Base-by-base conservation (phyloP, 2,888 invertebrate genomes). In the Beris morrisii region DNA sequence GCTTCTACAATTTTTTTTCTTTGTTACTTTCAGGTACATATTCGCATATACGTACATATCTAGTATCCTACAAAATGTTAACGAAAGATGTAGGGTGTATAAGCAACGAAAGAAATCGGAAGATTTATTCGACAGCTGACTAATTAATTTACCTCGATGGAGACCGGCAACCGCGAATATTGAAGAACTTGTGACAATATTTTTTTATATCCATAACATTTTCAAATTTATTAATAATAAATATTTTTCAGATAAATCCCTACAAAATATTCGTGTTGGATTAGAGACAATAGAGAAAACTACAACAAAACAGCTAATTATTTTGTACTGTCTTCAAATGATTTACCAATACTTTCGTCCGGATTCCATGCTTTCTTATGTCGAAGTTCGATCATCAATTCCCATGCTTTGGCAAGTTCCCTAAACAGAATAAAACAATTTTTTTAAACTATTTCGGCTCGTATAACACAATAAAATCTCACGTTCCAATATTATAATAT, bases 301-400 rank as follows among this genome's bases (percentile, higher is more conserved):
- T 7, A 7, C 38, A 38, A 38, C 9, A 9, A 38, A 38, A 38
- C 22, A 5, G 22, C 50, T 15, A 2, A 38, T 58, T 50, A 50
- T 32, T 50, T 61, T 5, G 50, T 61, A 13, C 48, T 59, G n/a
- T 61, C 48, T 38, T 61, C 61, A 4, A 61, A 28, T 32, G 32
- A 32, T 13, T 52, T 61, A 13, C 66, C 66, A 38, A 66, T 55
- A 52, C 66, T 66, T 43, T 55, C 66, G 48, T 66, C 66, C 5
- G 63, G 66, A 38, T 38, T 53, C 66, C 66, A 66, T 31, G 44
- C 44, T 13, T 66, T 63, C 50, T 66, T 66, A 50, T 61, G 54
- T 15, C 56, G 61, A 12, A 66, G 22, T 48, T 61, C 56, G 5
- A 66, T 56, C 28, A 63, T 50, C 11, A 50, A 38, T n/a, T 32